Evolutionary conservation across 2,113 vertebrate genomes (phyloP).

Genomic region (Lonchura striata): DNA sequence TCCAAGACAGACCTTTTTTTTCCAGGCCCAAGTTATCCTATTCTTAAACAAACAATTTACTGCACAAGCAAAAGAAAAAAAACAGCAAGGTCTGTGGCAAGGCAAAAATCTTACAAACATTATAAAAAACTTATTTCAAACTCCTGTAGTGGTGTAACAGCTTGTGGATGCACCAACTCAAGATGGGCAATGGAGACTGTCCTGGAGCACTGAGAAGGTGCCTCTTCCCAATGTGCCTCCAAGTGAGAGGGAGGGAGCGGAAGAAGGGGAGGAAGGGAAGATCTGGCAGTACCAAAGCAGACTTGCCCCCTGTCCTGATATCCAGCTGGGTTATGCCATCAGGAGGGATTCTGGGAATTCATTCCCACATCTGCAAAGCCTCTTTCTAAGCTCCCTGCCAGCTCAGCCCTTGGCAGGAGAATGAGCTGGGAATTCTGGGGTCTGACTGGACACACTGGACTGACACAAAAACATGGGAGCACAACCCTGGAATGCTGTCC

Average conservation of each 20-base stretch:
- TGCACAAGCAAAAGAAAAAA: neutral
- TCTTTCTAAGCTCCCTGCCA: neutral
- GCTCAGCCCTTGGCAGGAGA: neutral
- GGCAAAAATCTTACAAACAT: neutral
- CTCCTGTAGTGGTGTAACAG: neutral
- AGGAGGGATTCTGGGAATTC: neutral
- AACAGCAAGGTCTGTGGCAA: neutral
- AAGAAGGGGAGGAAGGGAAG: neutral
- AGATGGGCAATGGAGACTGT: neutral
- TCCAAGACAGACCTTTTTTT: neutral
- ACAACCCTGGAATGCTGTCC: neutral
- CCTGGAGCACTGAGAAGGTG: neutral
- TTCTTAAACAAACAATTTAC: neutral
- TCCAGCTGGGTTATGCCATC: neutral
- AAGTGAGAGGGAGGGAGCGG: neutral
- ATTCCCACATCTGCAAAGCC: neutral
- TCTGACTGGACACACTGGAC: neutral
- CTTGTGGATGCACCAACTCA: neutral
- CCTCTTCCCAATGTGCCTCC: neutral
- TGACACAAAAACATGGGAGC: neutral
- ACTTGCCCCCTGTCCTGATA: neutral
- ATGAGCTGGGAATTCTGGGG: neutral
- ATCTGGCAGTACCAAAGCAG: neutral
- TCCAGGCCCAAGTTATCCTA: neutral
- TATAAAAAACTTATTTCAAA: neutral